Percentiles rank a stretch among this genome's conserved stretches.
Evolutionary conservation across 2,113 vertebrate genomes (phyloP).

Genomic region (Guaruba guarouba): DNA sequence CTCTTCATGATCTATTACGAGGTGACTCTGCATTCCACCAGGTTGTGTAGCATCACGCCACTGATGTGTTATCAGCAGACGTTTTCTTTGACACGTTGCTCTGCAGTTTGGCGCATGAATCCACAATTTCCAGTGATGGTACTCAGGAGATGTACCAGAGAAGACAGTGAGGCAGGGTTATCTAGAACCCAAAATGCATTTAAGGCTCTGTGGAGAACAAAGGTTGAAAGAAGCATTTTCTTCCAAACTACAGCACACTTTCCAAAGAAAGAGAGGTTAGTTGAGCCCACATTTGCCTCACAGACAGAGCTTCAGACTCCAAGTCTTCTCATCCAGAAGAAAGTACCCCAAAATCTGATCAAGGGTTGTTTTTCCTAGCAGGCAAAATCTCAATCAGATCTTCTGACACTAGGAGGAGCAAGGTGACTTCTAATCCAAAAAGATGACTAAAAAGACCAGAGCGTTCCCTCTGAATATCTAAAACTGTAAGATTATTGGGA

Average conservation of each 20-base stretch:
- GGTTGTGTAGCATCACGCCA: constrained; percentile 41
- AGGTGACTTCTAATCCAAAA: not conserved
- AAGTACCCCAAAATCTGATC: not conserved
- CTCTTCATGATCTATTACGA: constrained; percentile 27
- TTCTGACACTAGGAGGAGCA: not conserved
- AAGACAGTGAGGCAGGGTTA: constrained; percentile 6
- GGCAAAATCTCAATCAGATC: not conserved
- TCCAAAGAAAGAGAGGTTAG: not conserved
- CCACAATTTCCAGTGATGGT: constrained; percentile 28
- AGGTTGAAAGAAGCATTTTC: not conserved
- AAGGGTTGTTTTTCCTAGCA: not conserved
- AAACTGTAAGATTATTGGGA: not conserved
- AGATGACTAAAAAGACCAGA: not conserved
- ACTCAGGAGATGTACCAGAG: not conserved
- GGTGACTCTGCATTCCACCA: constrained; percentile 42
- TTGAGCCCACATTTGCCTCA: not conserved
- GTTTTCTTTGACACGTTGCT: constrained; percentile 40
- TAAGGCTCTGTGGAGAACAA: not conserved
- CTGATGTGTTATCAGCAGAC: constrained; percentile 39
- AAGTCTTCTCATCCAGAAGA: constrained; percentile 3
- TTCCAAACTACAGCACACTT: not conserved
- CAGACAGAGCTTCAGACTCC: not conserved
- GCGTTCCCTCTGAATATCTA: constrained; percentile 15
- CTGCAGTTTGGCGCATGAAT: constrained; percentile 58
- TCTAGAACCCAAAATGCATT: not conserved